A percentile compares a stretch with the other conserved stretches of the same genome.
phyloP scores from a whole-genome alignment of 2,797 vertebrate genomes.

The Coregonus suidteri region DNA sequence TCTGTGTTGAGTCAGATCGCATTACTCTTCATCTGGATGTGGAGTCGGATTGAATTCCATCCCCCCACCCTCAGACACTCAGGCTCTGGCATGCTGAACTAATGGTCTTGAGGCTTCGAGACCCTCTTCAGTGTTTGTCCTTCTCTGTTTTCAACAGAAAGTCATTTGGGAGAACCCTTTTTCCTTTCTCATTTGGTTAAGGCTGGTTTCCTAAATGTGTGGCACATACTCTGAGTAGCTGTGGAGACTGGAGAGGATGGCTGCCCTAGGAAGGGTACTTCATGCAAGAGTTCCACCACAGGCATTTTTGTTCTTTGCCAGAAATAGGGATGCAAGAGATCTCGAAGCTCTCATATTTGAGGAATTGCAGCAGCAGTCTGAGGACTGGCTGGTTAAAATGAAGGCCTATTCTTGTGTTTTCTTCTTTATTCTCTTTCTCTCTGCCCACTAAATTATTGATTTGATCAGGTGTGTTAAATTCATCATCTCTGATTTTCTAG shows the following conservation, averaged over 20 bases:
- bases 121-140: not conserved
- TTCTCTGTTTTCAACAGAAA: slow-evolving; percentile 6
- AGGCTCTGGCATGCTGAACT: not conserved
- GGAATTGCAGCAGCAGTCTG: slow-evolving; percentile 1
- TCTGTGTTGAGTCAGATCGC: slow-evolving; percentile 72
- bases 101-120: slow-evolving; percentile 13
- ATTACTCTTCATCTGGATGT: slow-evolving; percentile 57
- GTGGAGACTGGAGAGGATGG: not conserved
- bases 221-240: slow-evolving; percentile 4
- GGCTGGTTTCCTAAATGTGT: slow-evolving; percentile 16
- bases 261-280: not conserved
- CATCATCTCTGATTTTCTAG: slow-evolving; percentile 65
- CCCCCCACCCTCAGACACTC: not conserved
- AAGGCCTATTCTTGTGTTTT: not conserved
- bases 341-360: not conserved
- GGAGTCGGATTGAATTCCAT: slow-evolving; percentile 4
- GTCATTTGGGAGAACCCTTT: not conserved
- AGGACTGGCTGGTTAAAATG: not conserved
- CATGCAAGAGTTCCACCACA: not conserved
- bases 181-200: not conserved
- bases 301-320: not conserved
- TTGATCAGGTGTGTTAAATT: slow-evolving; percentile 73
- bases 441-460: slow-evolving; percentile 67
- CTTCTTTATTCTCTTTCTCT: not conserved
- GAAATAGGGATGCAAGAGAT: not conserved